These are phyloP conservation scores for Rhopalosiphum padi DNA, from an alignment of 1,140 invertebrate genomes.

Conservation along the genomic window DNA sequence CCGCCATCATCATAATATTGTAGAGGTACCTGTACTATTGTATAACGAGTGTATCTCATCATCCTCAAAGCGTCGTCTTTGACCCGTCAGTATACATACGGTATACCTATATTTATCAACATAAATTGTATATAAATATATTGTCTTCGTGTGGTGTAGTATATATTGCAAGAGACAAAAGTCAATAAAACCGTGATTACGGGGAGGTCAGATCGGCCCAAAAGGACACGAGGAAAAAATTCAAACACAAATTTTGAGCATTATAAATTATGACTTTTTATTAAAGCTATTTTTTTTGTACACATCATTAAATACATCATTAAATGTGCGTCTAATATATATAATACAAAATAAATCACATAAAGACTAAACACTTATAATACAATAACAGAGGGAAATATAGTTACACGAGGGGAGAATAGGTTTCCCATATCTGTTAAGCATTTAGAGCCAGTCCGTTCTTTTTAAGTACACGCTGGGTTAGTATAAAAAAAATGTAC, in stretches of 20 bases:
- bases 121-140: too few relatives aligned
- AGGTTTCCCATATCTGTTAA: slow-evolving; percentile 30
- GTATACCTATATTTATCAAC: too few relatives aligned
- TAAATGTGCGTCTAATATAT: slow-evolving; percentile 53
- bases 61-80: not conserved
- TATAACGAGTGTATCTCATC: not conserved
- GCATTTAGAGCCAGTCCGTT: slow-evolving; percentile 16
- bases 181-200: not conserved
- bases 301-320: slow-evolving; percentile 47
- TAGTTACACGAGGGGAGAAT: slow-evolving; percentile 43
- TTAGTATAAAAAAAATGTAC: slow-evolving; percentile 54
- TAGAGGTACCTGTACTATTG: not conserved
- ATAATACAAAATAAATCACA: slow-evolving; percentile 58
- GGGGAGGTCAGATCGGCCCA: not conserved
- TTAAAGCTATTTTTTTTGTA: slow-evolving; percentile 54
- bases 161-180: not conserved
- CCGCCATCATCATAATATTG: not conserved
- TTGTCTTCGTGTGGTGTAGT: too few relatives aligned
- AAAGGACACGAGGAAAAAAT: not conserved
- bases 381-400: slow-evolving; percentile 46
- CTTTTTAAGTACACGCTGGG: slow-evolving; percentile 48
- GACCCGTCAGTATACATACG: too few relatives aligned
- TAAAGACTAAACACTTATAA: slow-evolving; percentile 47
- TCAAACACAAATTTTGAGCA: slow-evolving; percentile 42
- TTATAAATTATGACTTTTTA: slow-evolving; percentile 58